Percentiles rank a stretch among this genome's conserved stretches.
phyloP scores from a whole-genome alignment of 1,140 invertebrate species.

The Aphelinus atriplicis region DNA sequence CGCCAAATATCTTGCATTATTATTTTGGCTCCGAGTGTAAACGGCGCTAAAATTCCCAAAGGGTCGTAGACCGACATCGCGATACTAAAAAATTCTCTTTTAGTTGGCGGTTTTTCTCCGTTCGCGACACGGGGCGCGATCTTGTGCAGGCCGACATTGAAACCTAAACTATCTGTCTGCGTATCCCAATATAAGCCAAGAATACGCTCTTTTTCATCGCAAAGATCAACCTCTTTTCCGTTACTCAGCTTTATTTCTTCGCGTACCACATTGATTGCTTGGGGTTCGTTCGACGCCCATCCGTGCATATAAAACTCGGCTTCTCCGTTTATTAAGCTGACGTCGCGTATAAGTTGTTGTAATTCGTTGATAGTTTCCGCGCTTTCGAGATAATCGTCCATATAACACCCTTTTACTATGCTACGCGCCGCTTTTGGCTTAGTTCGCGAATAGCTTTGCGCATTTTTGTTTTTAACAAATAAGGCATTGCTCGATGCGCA shows the following conservation, averaged over 20 bases:
- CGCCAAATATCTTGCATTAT: constrained; percentile 44
- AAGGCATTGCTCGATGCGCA: constrained; percentile 50
- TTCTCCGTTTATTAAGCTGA: not conserved
- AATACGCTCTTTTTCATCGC: not conserved
- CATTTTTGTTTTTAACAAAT: constrained; percentile 35
- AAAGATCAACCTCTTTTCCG: not conserved
- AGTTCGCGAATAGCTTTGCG: not conserved
- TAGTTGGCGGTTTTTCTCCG: constrained; percentile 35
- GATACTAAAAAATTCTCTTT: constrained; percentile 31
- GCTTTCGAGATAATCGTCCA: constrained; percentile 37
- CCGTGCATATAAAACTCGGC: too few relatives aligned
- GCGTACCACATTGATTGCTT: too few relatives aligned
- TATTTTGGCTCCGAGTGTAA: constrained; percentile 40
- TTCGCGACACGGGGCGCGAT: constrained; percentile 4
- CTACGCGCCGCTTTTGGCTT: not conserved
- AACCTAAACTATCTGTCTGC: not conserved
- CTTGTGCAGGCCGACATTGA: constrained; percentile 11
- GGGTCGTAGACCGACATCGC: constrained; percentile 49
- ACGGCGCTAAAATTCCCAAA: constrained; percentile 43
- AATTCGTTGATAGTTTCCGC: constrained; percentile 22
- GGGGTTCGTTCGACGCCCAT: too few relatives aligned
- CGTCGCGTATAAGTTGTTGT: constrained; percentile 2
- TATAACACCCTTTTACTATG: constrained; percentile 17
- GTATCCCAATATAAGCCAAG: constrained; percentile 29
- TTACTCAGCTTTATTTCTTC: too few relatives aligned